Conservation (phyloP, 2,888 invertebrate species). For the Lepidocyrtoides sp. region DNA sequence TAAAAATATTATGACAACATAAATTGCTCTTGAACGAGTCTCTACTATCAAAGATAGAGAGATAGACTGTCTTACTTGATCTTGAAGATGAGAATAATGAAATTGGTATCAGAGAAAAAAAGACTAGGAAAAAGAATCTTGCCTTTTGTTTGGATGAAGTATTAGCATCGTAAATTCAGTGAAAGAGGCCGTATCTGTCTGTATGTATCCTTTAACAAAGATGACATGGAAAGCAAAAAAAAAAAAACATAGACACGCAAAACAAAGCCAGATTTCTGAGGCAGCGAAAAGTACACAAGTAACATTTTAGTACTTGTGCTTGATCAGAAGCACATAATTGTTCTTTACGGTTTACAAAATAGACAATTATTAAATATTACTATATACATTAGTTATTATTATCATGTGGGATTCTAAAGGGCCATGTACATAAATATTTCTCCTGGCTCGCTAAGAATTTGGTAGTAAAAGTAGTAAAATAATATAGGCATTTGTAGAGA, state of each 20-base stretch:
- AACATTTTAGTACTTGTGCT: too few species aligned
- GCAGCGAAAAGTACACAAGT: too few species aligned
- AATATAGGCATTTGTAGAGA: not conserved
- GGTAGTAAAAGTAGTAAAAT: too few species aligned
- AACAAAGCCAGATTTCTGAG: not conserved
- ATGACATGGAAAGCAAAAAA: too few species aligned
- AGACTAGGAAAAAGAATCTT: not conserved
- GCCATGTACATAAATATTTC: too few species aligned
- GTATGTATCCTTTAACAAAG: too few species aligned
- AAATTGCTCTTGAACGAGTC: not conserved
- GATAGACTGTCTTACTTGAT: not conserved
- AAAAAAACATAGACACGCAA: not conserved
- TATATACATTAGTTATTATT: too few species aligned
- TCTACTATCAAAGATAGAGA: not conserved
- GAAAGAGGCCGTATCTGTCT: not conserved
- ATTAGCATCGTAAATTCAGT: constrained; percentile 32
- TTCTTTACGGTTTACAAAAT: too few species aligned
- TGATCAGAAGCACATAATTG: too few species aligned
- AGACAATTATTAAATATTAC: too few species aligned
- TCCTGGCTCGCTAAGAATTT: too few species aligned
- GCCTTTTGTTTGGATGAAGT: not conserved
- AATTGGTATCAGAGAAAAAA: not conserved
- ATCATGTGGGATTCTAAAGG: too few species aligned
- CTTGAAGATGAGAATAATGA: not conserved
- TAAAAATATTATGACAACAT: constrained; percentile 19